Evolutionary conservation across 2,113 vertebrate species (phyloP).

Genomic region (Labrus mixtus): DNA sequence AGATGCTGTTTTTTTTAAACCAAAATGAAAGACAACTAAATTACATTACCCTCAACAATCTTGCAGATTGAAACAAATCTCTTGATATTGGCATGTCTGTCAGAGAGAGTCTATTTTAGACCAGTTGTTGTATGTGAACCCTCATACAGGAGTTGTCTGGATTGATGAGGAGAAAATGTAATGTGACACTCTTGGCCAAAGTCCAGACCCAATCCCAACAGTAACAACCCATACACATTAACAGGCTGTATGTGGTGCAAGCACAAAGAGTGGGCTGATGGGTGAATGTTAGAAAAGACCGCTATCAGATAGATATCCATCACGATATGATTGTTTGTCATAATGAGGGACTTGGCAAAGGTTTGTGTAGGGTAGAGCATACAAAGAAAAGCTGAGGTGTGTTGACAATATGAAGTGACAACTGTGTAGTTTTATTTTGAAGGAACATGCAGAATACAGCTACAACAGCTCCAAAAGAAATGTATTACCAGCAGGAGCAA

Average conservation of each 20-base stretch:
- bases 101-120: neutral
- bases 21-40: no score
- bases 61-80: no score
- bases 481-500: neutral
- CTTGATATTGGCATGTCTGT: neutral
- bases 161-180: constrained; percentile 1
- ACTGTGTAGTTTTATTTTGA: constrained; percentile 1
- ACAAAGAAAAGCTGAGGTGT: neutral
- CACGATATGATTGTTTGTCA: neutral
- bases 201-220: constrained; percentile 40
- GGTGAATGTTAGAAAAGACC: constrained; percentile 4
- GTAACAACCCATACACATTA: constrained; percentile 53
- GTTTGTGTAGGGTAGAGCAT: neutral
- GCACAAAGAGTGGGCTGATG: constrained; percentile 1
- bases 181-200: constrained; percentile 47
- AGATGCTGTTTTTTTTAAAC: no score
- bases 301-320: constrained; percentile 5
- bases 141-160: neutral
- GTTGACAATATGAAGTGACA: neutral
- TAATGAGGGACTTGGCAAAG: neutral
- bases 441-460: neutral
- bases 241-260: constrained; percentile 39
- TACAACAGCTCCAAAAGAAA: neutral
- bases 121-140: neutral
- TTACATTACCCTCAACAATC: no score